These are phyloP conservation scores for Poeciliopsis turrubarensis DNA, from an alignment of 2,113 vertebrate genomes.

Conservation along the genomic window DNA sequence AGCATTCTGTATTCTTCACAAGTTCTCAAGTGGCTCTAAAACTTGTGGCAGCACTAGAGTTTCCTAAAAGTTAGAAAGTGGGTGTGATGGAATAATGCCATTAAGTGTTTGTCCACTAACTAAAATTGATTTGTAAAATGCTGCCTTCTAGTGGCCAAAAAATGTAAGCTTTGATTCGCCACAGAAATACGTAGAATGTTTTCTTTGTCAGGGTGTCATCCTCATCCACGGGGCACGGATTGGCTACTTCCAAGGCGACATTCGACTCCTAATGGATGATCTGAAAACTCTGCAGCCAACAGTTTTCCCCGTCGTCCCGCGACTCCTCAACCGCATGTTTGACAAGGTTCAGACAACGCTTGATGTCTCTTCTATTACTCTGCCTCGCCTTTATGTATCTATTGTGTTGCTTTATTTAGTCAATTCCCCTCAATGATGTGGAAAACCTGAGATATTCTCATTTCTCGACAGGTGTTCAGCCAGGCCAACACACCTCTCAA, in stretches of 20 bases:
- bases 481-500: constrained; percentile 93
- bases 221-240: constrained; percentile 92
- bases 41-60: too few relatives aligned
- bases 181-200: not conserved
- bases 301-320: constrained; percentile 94
- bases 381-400: not conserved
- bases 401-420: too few relatives aligned
- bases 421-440: not conserved
- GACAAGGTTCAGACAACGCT: constrained; percentile 87
- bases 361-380: not conserved
- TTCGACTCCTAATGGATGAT: constrained; percentile 97
- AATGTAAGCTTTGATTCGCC: not conserved
- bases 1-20: too few relatives aligned
- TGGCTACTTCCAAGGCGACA: constrained; percentile 97
- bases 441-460: not conserved
- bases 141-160: constrained; percentile 13
- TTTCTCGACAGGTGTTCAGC: constrained; percentile 85
- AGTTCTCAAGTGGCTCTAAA: too few relatives aligned
- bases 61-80: not conserved
- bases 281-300: constrained; percentile 92
- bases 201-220: constrained; percentile 81
- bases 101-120: not conserved
- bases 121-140: not conserved
- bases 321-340: constrained; percentile 97
- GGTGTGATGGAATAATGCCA: too few relatives aligned